phyloP scores from a whole-genome alignment of 1,140 invertebrate genomes.

The Aphelinus certus region DNA sequence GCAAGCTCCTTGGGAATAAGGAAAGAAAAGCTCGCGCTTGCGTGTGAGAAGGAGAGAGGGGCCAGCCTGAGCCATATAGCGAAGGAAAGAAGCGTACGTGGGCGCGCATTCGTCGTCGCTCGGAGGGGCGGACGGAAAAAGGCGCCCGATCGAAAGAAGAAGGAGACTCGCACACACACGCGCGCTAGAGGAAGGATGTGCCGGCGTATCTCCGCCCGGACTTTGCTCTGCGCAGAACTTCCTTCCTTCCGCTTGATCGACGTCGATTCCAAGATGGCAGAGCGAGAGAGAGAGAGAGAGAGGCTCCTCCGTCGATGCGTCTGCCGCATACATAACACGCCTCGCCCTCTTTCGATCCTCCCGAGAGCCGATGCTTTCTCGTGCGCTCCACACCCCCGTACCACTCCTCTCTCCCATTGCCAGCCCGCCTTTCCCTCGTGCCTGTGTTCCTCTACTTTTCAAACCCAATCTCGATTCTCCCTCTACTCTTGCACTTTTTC shows the following conservation, averaged over 20 bases:
- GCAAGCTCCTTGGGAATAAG: not conserved
- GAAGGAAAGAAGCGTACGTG: constrained; percentile 23
- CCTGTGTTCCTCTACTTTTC: not conserved
- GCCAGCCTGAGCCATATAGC: constrained; percentile 7
- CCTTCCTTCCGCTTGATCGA: constrained; percentile 59
- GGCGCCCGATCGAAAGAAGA: constrained; percentile 30
- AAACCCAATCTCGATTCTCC: constrained; percentile 21
- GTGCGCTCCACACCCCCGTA: too few species aligned
- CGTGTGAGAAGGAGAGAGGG: too few species aligned
- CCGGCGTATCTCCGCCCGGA: constrained; percentile 30
- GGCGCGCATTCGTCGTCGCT: constrained; percentile 36
- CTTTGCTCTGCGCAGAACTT: constrained; percentile 56
- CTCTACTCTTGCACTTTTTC: not conserved
- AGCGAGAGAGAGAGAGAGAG: constrained; percentile 17
- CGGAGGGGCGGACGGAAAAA: constrained; percentile 26
- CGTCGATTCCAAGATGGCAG: constrained; percentile 61
- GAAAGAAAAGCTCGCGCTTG: constrained; percentile 6
- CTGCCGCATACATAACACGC: constrained; percentile 29
- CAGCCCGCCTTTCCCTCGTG: constrained; percentile 29
- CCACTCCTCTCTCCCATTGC: constrained; percentile 25
- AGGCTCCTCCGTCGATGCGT: not conserved
- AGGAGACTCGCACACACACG: constrained; percentile 43
- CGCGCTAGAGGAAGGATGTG: constrained; percentile 37
- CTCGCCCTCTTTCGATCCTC: constrained; percentile 31
- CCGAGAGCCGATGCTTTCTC: too few species aligned